A percentile compares a stretch with the other conserved stretches of the same genome.
phyloP scores from a whole-genome alignment of 2,797 vertebrate species.

The Trachops cirrhosus region DNA sequence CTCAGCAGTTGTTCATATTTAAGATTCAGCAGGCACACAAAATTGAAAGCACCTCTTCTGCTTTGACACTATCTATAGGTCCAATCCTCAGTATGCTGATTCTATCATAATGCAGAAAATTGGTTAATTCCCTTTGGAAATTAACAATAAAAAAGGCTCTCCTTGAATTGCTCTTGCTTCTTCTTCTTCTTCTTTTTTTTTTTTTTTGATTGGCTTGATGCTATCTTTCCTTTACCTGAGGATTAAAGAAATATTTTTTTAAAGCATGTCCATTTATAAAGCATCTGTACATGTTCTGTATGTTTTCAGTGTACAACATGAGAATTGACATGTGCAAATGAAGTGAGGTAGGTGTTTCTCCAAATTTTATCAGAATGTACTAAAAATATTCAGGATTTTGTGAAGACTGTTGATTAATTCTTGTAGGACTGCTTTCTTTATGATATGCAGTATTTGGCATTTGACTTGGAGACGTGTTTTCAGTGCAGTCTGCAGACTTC shows the following conservation, averaged over 20 bases:
- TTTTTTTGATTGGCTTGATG: conserved; percentile 92
- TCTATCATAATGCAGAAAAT: conserved; percentile 95
- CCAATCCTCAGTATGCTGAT: conserved; percentile 93
- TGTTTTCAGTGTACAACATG: background rate
- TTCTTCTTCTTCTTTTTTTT: background rate
- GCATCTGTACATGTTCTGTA: conserved; percentile 44
- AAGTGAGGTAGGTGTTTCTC: conserved; percentile 14
- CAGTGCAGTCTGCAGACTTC: background rate
- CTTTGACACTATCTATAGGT: conserved; percentile 87
- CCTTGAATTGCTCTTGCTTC: conserved; percentile 90
- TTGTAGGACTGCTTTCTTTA: background rate
- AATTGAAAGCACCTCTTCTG: conserved; percentile 78
- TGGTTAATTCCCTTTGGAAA: conserved; percentile 90
- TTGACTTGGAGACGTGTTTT: background rate
- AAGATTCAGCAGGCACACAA: conserved; percentile 82
- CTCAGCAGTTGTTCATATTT: conserved; percentile 74
- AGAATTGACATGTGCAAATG: conserved; percentile 17
- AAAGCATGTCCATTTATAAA: conserved; percentile 64
- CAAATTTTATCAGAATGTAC: background rate
- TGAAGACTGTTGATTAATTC: background rate
- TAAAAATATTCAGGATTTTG: background rate
- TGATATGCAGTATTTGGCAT: rapidly evolving
- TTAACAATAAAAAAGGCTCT: conserved; percentile 88
- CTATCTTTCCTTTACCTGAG: conserved; percentile 86
- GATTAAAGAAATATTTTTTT: conserved; percentile 68